Base-by-base conservation (phyloP, 2,888 invertebrate species). In the Tribolium freemani region DNA sequence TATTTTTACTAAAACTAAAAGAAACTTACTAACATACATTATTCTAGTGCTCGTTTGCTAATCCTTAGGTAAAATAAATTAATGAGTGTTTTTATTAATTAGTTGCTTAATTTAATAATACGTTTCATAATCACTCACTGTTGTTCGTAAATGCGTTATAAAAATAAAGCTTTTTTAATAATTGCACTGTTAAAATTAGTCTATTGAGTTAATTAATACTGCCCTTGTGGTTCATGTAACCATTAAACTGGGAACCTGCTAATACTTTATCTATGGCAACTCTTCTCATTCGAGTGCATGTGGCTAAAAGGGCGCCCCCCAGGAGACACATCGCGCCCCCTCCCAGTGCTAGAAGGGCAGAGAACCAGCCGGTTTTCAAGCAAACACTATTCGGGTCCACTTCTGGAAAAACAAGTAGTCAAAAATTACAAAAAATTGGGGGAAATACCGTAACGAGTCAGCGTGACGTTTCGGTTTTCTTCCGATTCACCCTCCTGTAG, bases 401-500 rank as follows among this genome's bases (percentile, higher is more conserved):
- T 50, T 72, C 82, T 82, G 70, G 60, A 79, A 79, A 68, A 50
- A n/a, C n/a, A 69, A 70, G 56, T 16, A 54, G 31, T 16, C 6
- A 45, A 16, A 74, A 10, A 26, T 16, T 26, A 26, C 4, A 3
- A 9, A 38, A 31, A 31, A 31, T 31, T 3, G 9, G 31, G 31
- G 31, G 6, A 45, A 21, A 10, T 31, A 57, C 57, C 67, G 16
- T 56, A 56, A 16, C 48, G 56, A 9, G 66, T 56, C 2, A 67
- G 3, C 1, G 70, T 70, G 3, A 57, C 53, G 16, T 70, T 61
- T 31, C 54, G 75, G 38, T 54, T 69, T 84, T 92, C 90, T 58
- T 93, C 91, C 11, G 91, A 91, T 82, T 96, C 96, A 0, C 93
- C 94, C 82, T 96, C 96, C 84, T 96, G 95, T 63, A 96, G 86